Evolutionary conservation across 2,888 invertebrate species (phyloP).

Genomic region (Hipparchia sbordonii): DNA sequence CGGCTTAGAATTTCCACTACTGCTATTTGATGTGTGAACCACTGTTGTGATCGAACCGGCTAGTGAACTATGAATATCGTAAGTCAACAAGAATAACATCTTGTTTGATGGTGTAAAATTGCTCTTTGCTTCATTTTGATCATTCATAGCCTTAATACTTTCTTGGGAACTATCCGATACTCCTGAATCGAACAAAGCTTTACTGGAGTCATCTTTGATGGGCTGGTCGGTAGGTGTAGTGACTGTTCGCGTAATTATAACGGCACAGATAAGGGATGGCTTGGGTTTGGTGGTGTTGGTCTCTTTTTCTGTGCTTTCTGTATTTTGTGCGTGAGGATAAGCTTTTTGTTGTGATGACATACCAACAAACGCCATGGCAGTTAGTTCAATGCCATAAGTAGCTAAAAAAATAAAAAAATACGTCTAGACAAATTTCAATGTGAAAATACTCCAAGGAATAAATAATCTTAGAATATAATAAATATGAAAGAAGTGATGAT

Average conservation of each 20-base stretch:
- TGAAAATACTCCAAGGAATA: slow-evolving; percentile 47
- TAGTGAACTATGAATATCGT: slow-evolving; percentile 86
- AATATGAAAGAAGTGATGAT: neutral
- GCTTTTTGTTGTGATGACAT: slow-evolving; percentile 67
- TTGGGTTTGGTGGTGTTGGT: slow-evolving; percentile 61
- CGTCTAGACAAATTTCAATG: neutral
- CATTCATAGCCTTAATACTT: slow-evolving; percentile 89
- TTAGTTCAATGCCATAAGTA: slow-evolving; percentile 70
- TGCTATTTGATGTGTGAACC: slow-evolving; percentile 71
- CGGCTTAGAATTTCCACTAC: slow-evolving; percentile 73
- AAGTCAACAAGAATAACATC: slow-evolving; percentile 85
- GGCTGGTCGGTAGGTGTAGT: slow-evolving; percentile 58
- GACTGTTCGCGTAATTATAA: slow-evolving; percentile 65
- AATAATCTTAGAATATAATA: neutral
- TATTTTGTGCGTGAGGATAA: slow-evolving; percentile 62
- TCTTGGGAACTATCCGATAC: slow-evolving; percentile 62
- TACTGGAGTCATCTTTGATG: slow-evolving; percentile 69
- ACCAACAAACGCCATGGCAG: slow-evolving; percentile 75
- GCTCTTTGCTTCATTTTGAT: slow-evolving; percentile 87
- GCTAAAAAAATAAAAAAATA: slow-evolving; percentile 51
- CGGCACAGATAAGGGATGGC: slow-evolving; percentile 72
- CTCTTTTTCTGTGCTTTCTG: slow-evolving; percentile 66
- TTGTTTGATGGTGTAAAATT: slow-evolving; percentile 64
- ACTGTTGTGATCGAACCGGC: slow-evolving; percentile 75
- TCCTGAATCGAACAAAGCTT: slow-evolving; percentile 72